Evolutionary conservation across 2,888 invertebrate species (phyloP), one percentile per base, ranked within the genome.

Genomic region (Heteromyza rotundicornis): DNA sequence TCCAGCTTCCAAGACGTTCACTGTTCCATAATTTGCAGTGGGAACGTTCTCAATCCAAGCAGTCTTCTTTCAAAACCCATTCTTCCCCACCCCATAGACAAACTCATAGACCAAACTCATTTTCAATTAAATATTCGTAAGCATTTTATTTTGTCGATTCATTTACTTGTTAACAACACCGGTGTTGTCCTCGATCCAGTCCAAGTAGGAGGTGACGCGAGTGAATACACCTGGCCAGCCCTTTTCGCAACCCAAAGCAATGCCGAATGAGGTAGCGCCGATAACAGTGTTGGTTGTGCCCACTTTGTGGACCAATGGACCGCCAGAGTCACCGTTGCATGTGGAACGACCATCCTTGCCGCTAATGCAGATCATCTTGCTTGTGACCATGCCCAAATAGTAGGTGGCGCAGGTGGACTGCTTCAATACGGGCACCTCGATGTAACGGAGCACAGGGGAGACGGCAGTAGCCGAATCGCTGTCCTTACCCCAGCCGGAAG

Each of bases 351-450:
- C 78, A 2, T 66, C 70, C 50, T 70, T 69, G 24, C 82, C 82
- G 59, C 73, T 76, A 20, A 82, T 79, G 68, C 85, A 85, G 44
- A 85, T 78, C 64, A 68, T 66, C 0, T 67, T 64, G 2, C 70
- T 62, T 44, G 55, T 70, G 55, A 75, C 64, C 23, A 54, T 0
- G 3, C 69, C 70, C 0, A 60, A 5, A 62, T 68, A 76, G 57
- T 67, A 73, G 0, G 5, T 40, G 7, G 67, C 73, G 62, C 78
- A 78, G 1, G 50, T 60, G 16, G 66, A 63, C 2, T 68, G 2
- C 14, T 59, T 64, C 62, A 78, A 64, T 19, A 77, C 64, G 14
- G 72, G 72, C 49, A 66, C 66, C 57, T 75, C 69, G 35, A 77
- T 69, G 50, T 62, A 78, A 20, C 68, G 72, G 24, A 75, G 67